A percentile compares a stretch with the other conserved stretches of the same genome.
phyloP scores from a whole-genome alignment of 92 coral and sea anemone species.

The Phenganax stokvisi region DNA sequence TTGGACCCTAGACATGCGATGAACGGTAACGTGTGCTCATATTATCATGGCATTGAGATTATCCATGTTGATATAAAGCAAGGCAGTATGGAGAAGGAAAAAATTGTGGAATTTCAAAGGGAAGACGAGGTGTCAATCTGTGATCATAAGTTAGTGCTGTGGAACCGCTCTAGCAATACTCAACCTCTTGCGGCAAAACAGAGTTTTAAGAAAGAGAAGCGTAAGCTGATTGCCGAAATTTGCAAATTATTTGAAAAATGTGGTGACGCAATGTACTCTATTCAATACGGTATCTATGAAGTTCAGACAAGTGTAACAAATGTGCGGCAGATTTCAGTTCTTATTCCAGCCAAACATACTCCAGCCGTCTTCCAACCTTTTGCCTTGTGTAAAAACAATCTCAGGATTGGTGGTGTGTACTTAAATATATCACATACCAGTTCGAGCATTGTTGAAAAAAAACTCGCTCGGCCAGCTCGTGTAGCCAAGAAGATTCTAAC shows the following conservation, averaged over 20 bases:
- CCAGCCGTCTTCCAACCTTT: constrained; percentile 26
- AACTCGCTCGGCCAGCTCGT: not conserved
- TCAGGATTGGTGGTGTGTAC: constrained; percentile 21
- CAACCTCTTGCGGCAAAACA: constrained; percentile 6
- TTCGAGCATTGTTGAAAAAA: not conserved
- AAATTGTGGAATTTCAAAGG: not conserved
- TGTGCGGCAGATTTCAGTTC: constrained; percentile 7
- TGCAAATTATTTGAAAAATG: not conserved
- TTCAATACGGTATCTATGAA: not conserved
- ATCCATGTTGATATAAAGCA: not conserved
- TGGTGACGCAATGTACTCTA: not conserved
- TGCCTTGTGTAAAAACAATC: not conserved
- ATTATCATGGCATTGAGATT: constrained; percentile 16
- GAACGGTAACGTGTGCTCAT: not conserved
- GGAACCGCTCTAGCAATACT: constrained; percentile 5
- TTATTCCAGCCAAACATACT: not conserved
- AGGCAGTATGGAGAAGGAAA: not conserved
- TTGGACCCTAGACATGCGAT: not conserved
- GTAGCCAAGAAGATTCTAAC: constrained; percentile 14
- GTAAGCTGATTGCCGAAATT: not conserved
- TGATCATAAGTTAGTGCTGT: not conserved
- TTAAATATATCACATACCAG: not conserved
- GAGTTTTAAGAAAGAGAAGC: not conserved
- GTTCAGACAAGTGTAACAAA: constrained; percentile 8
- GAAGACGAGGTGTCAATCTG: constrained; percentile 8